Base-by-base conservation (phyloP, 1,140 invertebrate genomes). In the Oppia nitens region DNA sequence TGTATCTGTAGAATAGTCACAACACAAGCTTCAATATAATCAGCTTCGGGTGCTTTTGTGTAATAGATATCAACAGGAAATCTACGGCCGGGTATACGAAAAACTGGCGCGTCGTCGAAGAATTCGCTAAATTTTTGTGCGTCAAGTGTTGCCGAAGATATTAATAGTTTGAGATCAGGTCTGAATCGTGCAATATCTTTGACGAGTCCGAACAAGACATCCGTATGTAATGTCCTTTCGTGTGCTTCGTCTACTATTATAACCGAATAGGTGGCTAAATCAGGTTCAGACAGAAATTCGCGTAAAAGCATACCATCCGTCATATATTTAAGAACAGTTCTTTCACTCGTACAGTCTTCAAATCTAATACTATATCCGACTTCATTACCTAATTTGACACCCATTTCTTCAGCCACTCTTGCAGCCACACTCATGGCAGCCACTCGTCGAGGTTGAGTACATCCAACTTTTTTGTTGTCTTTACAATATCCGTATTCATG, bases 171-270 rank as follows among this genome's bases (percentile, higher is more conserved):
- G 20, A 99, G 75, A 71, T 98, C 92, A 0, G 86, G 78, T 52
- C 87, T 20, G 26, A 96, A 98, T 58, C 92, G 76, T 1, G 91
- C 82, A 62, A 98, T 97, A 72, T 98, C 95, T 76, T 98, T 98
- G 0, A 98, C 88, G 47, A 99, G 76, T 23, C 96, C 95, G 75
- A 99, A 98, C 29, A 99, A 74, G 68, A 99, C 91, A 72, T 99
- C 96, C 3, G 95, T 98, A 66, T 98, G 94, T 4, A 98, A 76
- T 0, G 95, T 98, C 49, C 95, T 73, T 71, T 99, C 96, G 72
- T 99, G 96, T 65, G 96, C 96, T 77, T 99, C 96, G 71, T 99
- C 95, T 69, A 99, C 95, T 60, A 99, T 98, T 82, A 99, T 88
- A 0, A 97, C 93, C 45, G 66, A 66, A 89, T 93, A 98, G 2